Base-by-base conservation (phyloP, 2,888 invertebrate species). In the Aelia acuminata region DNA sequence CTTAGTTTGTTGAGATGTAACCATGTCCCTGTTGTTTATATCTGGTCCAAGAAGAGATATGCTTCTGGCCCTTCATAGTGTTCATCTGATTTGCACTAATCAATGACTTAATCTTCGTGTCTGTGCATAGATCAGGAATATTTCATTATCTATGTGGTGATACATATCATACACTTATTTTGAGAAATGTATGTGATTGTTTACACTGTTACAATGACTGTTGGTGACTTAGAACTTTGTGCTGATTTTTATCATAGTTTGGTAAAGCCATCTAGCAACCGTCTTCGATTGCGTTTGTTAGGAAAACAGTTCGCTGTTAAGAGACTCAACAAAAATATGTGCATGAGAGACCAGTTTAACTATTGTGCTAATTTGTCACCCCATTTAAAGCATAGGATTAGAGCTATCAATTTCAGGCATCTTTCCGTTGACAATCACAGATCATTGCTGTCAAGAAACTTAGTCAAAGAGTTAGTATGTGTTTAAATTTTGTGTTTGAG, bases 161-260 rank as follows among this genome's bases (percentile, higher is more conserved):
- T 87, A 49, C 35, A 4, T 15, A 31, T 5, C 63, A 70, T 70
- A 70, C 63, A 70, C 35, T 35, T 70, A 22, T 70, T 70, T 63
- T 39, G 48, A 63, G 86, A 89, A 87, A 91, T 91, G 91, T 89
- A 91, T 87, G 89, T 91, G 50, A 90, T 93, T 90, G 92, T 93
- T 89, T 93, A 93, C 91, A 93, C 93, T 88, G 92, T 93, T 91
- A 93, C 93, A 91, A 92, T 93, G 90, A 92, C 92, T 85, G 92
- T 93, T 89, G 91, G 91, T 90, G 92, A 92, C 90, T 92, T 92
- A 91, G 92, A 92, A 88, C 91, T 93, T 88, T 92, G 92, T 90
- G 93, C 93, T 84, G 92, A 93, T 90, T 93, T 93, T 91, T 92
- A 92, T 89, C 93, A 93, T 90, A 91, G 92, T 53, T 91, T 92